Base-by-base conservation (phyloP, 1,140 invertebrate genomes). In the Ceratina australensis region DNA sequence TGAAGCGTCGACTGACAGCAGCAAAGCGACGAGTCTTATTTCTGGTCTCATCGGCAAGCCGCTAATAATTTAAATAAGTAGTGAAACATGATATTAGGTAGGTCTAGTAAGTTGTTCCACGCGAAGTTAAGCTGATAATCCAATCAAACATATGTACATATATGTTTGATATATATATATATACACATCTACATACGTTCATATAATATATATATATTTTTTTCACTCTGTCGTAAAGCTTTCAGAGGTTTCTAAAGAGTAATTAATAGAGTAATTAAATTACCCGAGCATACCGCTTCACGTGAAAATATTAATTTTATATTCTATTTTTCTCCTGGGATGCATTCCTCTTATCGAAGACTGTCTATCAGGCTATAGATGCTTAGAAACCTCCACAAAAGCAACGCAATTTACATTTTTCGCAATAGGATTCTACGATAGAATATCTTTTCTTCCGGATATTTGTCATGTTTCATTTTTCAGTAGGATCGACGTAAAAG, bases 71-170 rank as follows among this genome's bases (percentile, higher is more conserved):
- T 87, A 82, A 86, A 80, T 88, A 76, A 84, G 83, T 89, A 87
- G 84, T 80, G 33, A 78, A 85, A 89, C 81, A 83, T 84, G 84
- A 90, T 81, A 72, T 82, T 89, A 89, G 80, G 81, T 89, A 84
- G 86, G 54, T 88, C 84, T 88, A 85, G 87, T 80, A 84, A 88
- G 86, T 88, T 89, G 85, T 87, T 89, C 77, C 81, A 85, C 73
- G 68, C 76, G 81, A 86, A 84, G 69, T 86, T 87, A 72, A 84
- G 72, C 57, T 72, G 82, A 75, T 74, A 66, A 42, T 66, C n/a
- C 63, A 67, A 72, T 78, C 59, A 63, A 71, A 66, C 76, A 50
- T 65, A 59, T 77, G 67, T 49, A 49, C 56, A 66, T 76, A 71
- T 49, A 22, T 54, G 64, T 57, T 50, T 65, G 64, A 54, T 42